Evolutionary conservation across 2,888 invertebrate species (phyloP).

Genomic region (Zaprionus bogoriensis): DNA sequence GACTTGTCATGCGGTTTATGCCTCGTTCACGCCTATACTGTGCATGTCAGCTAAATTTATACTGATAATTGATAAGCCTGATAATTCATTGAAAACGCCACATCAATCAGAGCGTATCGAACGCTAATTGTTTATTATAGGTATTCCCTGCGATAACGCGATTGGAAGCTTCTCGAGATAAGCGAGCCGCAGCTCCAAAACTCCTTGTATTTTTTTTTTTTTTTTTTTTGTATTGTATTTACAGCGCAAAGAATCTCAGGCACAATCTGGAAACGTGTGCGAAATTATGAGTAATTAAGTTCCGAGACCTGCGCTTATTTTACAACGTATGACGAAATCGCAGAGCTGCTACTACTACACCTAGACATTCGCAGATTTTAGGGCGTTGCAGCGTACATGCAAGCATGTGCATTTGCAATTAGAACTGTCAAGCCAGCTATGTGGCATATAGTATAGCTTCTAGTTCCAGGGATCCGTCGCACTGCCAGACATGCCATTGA

Average conservation of each 20-base stretch:
- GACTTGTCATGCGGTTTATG: too few species aligned
- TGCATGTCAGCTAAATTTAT: too few species aligned
- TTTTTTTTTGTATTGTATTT: too few species aligned
- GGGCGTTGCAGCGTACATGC: slow-evolving; percentile 41
- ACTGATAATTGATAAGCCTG: not conserved
- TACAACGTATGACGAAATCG: slow-evolving; percentile 36
- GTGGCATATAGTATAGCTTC: not conserved
- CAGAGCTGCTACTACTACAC: not conserved
- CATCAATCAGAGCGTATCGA: slow-evolving; percentile 27
- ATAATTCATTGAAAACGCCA: slow-evolving; percentile 4
- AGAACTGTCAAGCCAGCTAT: slow-evolving; percentile 32
- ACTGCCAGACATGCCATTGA: slow-evolving; percentile 62
- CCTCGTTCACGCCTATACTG: too few species aligned
- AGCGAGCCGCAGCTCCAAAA: slow-evolving; percentile 18
- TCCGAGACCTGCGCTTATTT: not conserved
- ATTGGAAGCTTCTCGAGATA: slow-evolving; percentile 20
- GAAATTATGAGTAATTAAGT: slow-evolving; percentile 20
- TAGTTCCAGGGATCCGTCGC: too few species aligned
- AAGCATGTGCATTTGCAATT: slow-evolving; percentile 51
- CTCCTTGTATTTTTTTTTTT: too few species aligned
- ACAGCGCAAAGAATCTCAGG: slow-evolving; percentile 33
- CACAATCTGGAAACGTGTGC: slow-evolving; percentile 31
- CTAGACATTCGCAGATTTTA: slow-evolving; percentile 26
- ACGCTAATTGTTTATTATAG: slow-evolving; percentile 27
- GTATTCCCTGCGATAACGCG: slow-evolving; percentile 41